phyloP scores from a whole-genome alignment of 2,797 vertebrate genomes.

The Danio albolineatus region DNA sequence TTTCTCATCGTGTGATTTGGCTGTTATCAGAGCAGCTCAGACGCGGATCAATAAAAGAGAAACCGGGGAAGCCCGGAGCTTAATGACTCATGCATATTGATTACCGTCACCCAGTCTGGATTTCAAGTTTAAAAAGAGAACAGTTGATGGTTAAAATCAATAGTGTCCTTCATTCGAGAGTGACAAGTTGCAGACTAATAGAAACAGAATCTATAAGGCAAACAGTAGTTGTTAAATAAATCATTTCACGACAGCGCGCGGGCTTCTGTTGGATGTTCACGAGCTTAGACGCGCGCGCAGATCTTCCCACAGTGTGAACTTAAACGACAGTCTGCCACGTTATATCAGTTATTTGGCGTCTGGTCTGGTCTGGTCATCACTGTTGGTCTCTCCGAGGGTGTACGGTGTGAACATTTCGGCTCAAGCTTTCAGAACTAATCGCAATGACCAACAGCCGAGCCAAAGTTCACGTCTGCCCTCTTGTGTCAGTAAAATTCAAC shows the following conservation, averaged over 20 bases:
- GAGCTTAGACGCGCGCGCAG: not conserved
- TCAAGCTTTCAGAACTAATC: not conserved
- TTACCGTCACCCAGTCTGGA: slow-evolving; percentile 27
- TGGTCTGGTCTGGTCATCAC: not conserved
- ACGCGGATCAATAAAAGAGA: slow-evolving; percentile 68
- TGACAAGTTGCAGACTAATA: not conserved
- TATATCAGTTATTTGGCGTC: not conserved
- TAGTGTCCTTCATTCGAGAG: not conserved
- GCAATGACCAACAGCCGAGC: not conserved
- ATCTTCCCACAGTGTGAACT: not conserved
- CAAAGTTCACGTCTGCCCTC: slow-evolving; percentile 30
- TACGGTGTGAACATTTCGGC: not conserved
- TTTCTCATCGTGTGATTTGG: slow-evolving; percentile 30
- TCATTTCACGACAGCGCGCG: not conserved
- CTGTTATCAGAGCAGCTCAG: slow-evolving; percentile 33
- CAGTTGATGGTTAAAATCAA: not conserved
- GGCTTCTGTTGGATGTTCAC: not conserved
- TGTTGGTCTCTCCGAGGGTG: not conserved
- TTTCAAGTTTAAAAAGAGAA: not conserved
- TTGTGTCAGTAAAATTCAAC: slow-evolving; percentile 20
- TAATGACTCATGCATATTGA: slow-evolving; percentile 49
- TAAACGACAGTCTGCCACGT: not conserved
- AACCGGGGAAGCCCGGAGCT: slow-evolving; percentile 47
- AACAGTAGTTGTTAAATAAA: not conserved
- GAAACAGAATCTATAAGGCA: not conserved